Conservation (phyloP, 2,888 invertebrate species). For the Cylloceria caligata region DNA sequence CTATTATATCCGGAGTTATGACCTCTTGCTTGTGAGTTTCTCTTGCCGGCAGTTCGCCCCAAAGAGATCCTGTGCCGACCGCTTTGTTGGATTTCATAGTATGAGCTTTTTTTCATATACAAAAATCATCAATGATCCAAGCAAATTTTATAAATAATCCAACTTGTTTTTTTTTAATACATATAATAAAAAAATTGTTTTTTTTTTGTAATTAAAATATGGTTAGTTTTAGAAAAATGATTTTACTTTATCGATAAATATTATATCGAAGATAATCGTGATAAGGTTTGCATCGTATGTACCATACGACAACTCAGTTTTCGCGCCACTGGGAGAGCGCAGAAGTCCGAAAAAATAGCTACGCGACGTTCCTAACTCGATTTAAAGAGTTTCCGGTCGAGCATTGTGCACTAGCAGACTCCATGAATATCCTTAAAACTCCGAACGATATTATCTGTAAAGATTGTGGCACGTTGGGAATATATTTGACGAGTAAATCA, state of each 20-base stretch:
- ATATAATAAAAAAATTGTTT: too few species aligned
- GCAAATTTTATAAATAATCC: not conserved
- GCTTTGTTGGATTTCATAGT: slow-evolving; percentile 81
- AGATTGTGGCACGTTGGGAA: not conserved
- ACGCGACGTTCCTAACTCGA: slow-evolving; percentile 15
- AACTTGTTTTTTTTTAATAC: not conserved
- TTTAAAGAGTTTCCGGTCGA: not conserved
- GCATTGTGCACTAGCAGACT: not conserved
- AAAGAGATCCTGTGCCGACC: slow-evolving; percentile 71
- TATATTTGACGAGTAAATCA: not conserved
- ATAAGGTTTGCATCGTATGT: slow-evolving; percentile 27
- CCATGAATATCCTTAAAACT: not conserved
- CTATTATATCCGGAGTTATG: slow-evolving; percentile 83
- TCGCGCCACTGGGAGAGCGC: slow-evolving; percentile 65
- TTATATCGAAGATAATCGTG: not conserved
- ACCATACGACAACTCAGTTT: slow-evolving; percentile 60
- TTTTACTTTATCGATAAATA: not conserved
- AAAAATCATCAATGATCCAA: not conserved
- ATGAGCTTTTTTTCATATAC: not conserved
- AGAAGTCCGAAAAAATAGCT: slow-evolving; percentile 46
- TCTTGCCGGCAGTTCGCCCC: slow-evolving; percentile 82
- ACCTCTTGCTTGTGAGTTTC: slow-evolving; percentile 83
- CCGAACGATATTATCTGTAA: not conserved
- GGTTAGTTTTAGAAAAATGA: too few species aligned
- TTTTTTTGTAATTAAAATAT: too few species aligned